Conservation (phyloP, 2,888 invertebrate species). For the Alloplasta piceator region DNA sequence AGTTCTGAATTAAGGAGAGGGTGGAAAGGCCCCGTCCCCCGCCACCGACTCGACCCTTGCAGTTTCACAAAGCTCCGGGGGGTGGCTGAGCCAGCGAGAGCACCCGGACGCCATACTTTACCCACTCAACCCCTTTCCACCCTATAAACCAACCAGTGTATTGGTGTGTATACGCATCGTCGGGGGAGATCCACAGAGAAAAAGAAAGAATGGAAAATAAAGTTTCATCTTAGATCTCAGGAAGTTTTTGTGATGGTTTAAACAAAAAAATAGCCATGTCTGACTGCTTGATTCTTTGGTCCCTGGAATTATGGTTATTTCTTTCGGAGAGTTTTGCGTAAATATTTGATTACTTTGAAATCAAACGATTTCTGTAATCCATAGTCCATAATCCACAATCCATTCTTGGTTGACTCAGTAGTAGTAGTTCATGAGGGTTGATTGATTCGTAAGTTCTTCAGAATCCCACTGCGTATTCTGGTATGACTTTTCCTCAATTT, state of each 20-base stretch:
- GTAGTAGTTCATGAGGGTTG: too few relatives aligned
- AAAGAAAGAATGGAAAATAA: slow-evolving; percentile 1
- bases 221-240: slow-evolving; percentile 16
- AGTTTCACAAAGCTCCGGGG: slow-evolving; percentile 66
- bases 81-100: slow-evolving; percentile 65
- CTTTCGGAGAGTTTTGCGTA: too few relatives aligned
- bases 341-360: too few relatives aligned
- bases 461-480: too few relatives aligned
- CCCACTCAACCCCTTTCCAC: slow-evolving; percentile 61
- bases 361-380: too few relatives aligned
- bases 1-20: slow-evolving; percentile 82
- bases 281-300: too few relatives aligned
- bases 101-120: slow-evolving; percentile 63
- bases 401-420: too few relatives aligned
- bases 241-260: not conserved
- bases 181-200: slow-evolving; percentile 14
- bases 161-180: slow-evolving; percentile 30
- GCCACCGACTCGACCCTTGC: slow-evolving; percentile 61
- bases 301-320: too few relatives aligned
- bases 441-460: too few relatives aligned
- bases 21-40: slow-evolving; percentile 70
- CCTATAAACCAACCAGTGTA: slow-evolving; percentile 39
- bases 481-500: too few relatives aligned
- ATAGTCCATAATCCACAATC: too few relatives aligned
- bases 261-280: too few relatives aligned